Evolutionary conservation across 2,113 vertebrate genomes (phyloP).

Genomic region (Diphyllodes magnificus): DNA sequence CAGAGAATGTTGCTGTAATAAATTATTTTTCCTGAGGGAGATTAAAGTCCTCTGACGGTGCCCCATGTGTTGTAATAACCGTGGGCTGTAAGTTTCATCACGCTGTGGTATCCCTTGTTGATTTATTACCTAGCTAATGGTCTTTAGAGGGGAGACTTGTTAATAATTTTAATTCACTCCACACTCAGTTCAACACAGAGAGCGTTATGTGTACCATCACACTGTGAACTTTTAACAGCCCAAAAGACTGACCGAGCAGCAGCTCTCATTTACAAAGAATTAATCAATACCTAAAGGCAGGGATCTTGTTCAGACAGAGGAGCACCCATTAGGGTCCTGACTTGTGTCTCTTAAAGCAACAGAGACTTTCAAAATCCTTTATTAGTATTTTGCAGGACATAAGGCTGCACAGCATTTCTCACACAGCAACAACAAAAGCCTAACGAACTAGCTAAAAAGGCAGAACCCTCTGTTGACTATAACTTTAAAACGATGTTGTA

Average conservation of each 20-base stretch:
- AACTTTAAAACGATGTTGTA: not conserved
- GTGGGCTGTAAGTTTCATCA: constrained; percentile 39
- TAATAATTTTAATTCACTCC: constrained; percentile 51
- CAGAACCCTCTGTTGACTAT: not conserved
- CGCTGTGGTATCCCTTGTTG: constrained; percentile 6
- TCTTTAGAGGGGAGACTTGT: constrained; percentile 18
- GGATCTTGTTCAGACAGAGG: not conserved
- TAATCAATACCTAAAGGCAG: constrained; percentile 3
- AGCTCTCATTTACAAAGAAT: constrained; percentile 6
- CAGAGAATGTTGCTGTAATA: constrained; percentile 1
- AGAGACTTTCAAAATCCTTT: not conserved
- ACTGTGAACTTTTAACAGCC: not conserved
- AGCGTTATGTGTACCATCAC: not conserved
- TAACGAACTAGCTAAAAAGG: not conserved
- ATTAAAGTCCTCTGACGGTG: constrained; percentile 2
- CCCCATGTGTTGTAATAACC: constrained; percentile 60
- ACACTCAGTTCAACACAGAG: not conserved
- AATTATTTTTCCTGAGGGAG: constrained; percentile 6
- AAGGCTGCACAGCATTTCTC: not conserved
- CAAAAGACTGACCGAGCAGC: not conserved
- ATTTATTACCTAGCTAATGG: constrained; percentile 45
- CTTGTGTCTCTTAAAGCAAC: not conserved
- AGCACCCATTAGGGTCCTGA: not conserved
- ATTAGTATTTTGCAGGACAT: not conserved
- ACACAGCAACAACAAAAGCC: not conserved